phyloP scores from a whole-genome alignment of 2,113 vertebrate genomes.

The Paraplagusia blochii region DNA sequence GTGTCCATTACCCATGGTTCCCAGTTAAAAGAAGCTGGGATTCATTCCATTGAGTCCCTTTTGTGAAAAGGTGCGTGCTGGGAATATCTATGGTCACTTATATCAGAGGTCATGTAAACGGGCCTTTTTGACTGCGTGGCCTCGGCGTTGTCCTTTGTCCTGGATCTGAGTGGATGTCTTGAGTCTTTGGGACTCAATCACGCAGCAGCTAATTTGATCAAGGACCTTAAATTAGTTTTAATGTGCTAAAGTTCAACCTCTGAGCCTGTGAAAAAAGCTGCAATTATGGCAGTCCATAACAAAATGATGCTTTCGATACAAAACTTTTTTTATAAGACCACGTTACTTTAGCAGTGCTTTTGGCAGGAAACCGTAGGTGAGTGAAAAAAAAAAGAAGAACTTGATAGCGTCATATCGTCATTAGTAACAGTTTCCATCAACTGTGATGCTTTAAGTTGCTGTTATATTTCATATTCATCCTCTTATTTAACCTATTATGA shows the following conservation, averaged over 20 bases:
- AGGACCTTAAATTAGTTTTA: constrained; percentile 61
- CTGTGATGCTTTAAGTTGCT: too few relatives aligned
- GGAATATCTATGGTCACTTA: constrained; percentile 82
- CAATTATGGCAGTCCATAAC: constrained; percentile 9
- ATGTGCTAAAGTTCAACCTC: constrained; percentile 33
- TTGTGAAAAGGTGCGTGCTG: constrained; percentile 68
- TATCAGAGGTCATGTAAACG: constrained; percentile 81
- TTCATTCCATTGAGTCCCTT: constrained; percentile 56
- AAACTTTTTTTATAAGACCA: too few relatives aligned
- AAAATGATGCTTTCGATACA: too few relatives aligned
- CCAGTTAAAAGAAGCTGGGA: constrained; percentile 46
- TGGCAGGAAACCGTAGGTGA: too few relatives aligned
- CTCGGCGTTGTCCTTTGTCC: constrained; percentile 81
- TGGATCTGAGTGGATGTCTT: constrained; percentile 81
- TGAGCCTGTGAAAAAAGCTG: constrained; percentile 43
- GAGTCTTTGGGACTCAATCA: constrained; percentile 83
- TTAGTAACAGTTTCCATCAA: too few relatives aligned
- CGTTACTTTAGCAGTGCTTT: too few relatives aligned
- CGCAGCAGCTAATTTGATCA: constrained; percentile 82
- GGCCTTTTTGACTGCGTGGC: constrained; percentile 68
- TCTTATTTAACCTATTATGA: too few relatives aligned
- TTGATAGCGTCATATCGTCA: too few relatives aligned
- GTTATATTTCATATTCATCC: too few relatives aligned
- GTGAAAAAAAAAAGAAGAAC: too few relatives aligned
- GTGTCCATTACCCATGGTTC: constrained; percentile 67